Percentiles rank a stretch among this genome's conserved stretches.
Conservation (phyloP, 2,113 vertebrate species). For the Microcebus murinus region DNA sequence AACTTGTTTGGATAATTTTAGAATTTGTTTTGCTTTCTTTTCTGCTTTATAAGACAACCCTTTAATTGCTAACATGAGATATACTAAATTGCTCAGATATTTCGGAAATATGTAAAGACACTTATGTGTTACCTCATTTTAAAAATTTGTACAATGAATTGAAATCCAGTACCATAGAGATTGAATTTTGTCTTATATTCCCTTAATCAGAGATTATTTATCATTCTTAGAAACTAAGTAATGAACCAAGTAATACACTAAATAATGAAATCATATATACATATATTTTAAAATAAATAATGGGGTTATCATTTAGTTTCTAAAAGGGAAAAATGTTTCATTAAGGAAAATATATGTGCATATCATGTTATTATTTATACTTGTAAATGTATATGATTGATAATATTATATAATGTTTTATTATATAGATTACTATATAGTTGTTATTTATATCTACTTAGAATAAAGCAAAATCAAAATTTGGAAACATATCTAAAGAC, state of each 20-base stretch:
- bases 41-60: neutral
- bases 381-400: neutral
- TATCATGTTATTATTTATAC: neutral
- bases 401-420: neutral
- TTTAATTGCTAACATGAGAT: neutral
- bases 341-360: neutral
- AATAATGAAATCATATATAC: neutral
- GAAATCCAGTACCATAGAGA: neutral
- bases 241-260: neutral
- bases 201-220: neutral
- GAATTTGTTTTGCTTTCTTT: neutral
- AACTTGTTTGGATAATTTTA: neutral
- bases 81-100: neutral
- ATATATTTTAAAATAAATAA: neutral
- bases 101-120: neutral
- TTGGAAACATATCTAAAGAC: neutral
- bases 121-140: neutral
- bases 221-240: neutral
- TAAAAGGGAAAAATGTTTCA: neutral
- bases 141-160: neutral
- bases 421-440: rapidly evolving
- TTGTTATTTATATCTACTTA: neutral
- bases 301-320: neutral
- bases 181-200: neutral
- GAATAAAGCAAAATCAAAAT: neutral